Evolutionary conservation across 2,888 invertebrate genomes (phyloP).

Genomic region (Laspeyria flexula): DNA sequence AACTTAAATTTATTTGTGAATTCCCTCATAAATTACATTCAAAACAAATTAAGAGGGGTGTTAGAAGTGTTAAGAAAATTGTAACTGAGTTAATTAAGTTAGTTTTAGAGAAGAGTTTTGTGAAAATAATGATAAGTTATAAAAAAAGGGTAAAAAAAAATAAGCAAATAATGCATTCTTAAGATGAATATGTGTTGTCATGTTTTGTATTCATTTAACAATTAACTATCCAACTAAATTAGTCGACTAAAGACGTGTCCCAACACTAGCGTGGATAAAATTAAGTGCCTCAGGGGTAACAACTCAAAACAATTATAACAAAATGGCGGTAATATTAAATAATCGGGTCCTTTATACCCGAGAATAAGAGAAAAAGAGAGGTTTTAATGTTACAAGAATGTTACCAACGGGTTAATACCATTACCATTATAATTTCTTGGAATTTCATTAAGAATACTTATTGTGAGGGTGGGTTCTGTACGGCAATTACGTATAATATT

Average conservation of each 20-base stretch:
- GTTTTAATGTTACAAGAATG: slow-evolving; percentile 4
- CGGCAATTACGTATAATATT: too few relatives aligned
- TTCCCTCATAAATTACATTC: slow-evolving; percentile 31
- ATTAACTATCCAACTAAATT: background rate
- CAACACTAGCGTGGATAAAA: slow-evolving; percentile 24
- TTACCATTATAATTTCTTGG: background rate
- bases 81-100: slow-evolving; percentile 15
- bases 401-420: background rate
- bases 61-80: slow-evolving; percentile 12
- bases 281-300: slow-evolving; percentile 25
- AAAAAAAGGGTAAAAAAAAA: background rate
- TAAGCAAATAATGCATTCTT: too few relatives aligned
- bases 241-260: slow-evolving; percentile 8
- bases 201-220: too few relatives aligned
- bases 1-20: slow-evolving; percentile 40
- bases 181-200: too few relatives aligned
- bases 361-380: slow-evolving; percentile 8
- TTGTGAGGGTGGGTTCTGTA: too few relatives aligned
- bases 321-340: slow-evolving; percentile 33
- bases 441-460: background rate
- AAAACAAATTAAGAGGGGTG: slow-evolving; percentile 26
- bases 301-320: slow-evolving; percentile 39
- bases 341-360: slow-evolving; percentile 21
- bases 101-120: background rate
- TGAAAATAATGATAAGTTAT: background rate